These are phyloP conservation scores for Scaptomyza montana DNA, from an alignment of 1,140 invertebrate species.

Conservation along the genomic window DNA sequence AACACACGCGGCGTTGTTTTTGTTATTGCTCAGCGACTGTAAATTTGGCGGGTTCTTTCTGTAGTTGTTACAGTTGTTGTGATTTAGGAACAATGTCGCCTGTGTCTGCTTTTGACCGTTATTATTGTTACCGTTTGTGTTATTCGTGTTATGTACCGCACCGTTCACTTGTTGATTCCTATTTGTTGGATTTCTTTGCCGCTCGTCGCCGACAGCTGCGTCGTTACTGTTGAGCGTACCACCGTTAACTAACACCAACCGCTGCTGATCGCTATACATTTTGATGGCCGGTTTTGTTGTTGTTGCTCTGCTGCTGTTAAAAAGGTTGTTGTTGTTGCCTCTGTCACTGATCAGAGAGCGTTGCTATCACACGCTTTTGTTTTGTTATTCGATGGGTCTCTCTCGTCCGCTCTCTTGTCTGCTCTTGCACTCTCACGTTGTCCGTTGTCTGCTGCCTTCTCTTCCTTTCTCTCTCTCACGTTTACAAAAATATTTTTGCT, in stretches of 20 bases:
- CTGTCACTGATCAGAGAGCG: slow-evolving; percentile 32
- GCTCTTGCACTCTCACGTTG: neutral
- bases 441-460: neutral
- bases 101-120: slow-evolving; percentile 66
- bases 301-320: slow-evolving; percentile 19
- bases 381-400: slow-evolving; percentile 39
- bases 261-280: slow-evolving; percentile 55
- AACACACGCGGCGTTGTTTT: slow-evolving; percentile 63
- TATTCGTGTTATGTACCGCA: slow-evolving; percentile 69
- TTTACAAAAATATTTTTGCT: slow-evolving; percentile 45
- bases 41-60: slow-evolving; percentile 61
- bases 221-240: slow-evolving; percentile 74
- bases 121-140: slow-evolving; percentile 41
- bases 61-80: slow-evolving; percentile 62
- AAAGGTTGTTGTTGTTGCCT: slow-evolving; percentile 17
- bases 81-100: slow-evolving; percentile 68
- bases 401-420: slow-evolving; percentile 11
- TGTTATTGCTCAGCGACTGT: slow-evolving; percentile 33
- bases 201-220: slow-evolving; percentile 49
- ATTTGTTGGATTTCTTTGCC: slow-evolving; percentile 45
- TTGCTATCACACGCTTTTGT: slow-evolving; percentile 38
- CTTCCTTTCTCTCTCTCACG: slow-evolving; percentile 17
- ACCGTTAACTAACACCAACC: slow-evolving; percentile 74
- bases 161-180: slow-evolving; percentile 44
- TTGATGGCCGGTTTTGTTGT: slow-evolving; percentile 52